phyloP scores from a whole-genome alignment of 2,888 invertebrate genomes.

The Acleris holmiana region DNA sequence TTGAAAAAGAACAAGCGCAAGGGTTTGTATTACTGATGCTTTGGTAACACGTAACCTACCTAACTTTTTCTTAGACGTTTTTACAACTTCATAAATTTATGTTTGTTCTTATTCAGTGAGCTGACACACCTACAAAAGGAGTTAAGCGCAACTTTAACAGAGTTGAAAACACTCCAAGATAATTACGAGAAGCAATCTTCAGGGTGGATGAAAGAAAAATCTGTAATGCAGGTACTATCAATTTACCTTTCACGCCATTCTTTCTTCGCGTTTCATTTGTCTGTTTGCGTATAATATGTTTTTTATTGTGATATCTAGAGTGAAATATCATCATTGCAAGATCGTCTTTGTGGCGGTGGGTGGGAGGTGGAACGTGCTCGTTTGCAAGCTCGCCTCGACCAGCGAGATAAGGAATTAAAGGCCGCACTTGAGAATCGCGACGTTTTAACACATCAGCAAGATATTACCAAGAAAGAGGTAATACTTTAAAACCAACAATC shows the following conservation, averaged over 20 bases:
- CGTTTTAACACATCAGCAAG: slow-evolving; percentile 89
- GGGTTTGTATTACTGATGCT: slow-evolving; percentile 69
- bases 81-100: neutral
- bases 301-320: slow-evolving; percentile 49
- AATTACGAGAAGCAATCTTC: slow-evolving; percentile 87
- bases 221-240: slow-evolving; percentile 80
- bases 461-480: slow-evolving; percentile 85
- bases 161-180: slow-evolving; percentile 87
- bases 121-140: slow-evolving; percentile 86
- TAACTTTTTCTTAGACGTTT: neutral
- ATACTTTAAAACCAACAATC: no score
- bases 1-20: slow-evolving; percentile 92
- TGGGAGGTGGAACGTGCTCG: slow-evolving; percentile 88
- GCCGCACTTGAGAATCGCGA: slow-evolving; percentile 90
- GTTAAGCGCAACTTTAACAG: slow-evolving; percentile 83
- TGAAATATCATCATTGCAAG: slow-evolving; percentile 75
- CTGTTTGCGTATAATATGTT: neutral
- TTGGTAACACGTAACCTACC: neutral
- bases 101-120: slow-evolving; percentile 75
- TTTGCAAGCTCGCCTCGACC: slow-evolving; percentile 88
- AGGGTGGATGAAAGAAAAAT: slow-evolving; percentile 89
- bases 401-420: slow-evolving; percentile 89
- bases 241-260: no score
- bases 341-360: slow-evolving; percentile 79
- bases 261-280: neutral